phyloP scores from a whole-genome alignment of 2,113 vertebrate species.

The Eubucco bourcierii region DNA sequence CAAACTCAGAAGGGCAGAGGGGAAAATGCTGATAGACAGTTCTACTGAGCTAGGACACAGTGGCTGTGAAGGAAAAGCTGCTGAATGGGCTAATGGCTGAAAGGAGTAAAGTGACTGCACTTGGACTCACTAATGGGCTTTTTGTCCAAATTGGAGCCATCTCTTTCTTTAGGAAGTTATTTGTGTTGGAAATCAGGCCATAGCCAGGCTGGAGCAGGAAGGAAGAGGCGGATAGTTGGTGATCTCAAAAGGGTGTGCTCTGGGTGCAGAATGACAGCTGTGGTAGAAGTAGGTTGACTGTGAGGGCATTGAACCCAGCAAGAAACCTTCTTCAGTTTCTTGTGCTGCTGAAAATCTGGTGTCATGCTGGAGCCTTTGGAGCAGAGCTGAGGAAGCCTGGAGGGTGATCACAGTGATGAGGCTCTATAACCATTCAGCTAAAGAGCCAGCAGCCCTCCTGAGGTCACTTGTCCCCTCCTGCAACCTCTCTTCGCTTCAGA shows the following conservation, averaged over 20 bases:
- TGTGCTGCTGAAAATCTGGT: neutral
- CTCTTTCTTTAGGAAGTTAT: conserved; percentile 29
- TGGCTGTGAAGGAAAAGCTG: neutral
- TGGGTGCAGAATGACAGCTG: neutral
- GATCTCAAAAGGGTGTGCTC: conserved; percentile 9
- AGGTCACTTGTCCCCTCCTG: neutral
- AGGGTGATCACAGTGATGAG: fast-evolving
- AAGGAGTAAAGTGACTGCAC: conserved; percentile 21
- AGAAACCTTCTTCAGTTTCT: neutral
- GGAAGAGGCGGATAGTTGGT: conserved; percentile 25
- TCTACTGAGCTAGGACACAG: conserved; percentile 22
- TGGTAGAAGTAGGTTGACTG: neutral
- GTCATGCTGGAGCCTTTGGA: neutral
- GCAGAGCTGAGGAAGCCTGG: neutral
- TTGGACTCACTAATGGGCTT: neutral
- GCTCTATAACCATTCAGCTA: fast-evolving
- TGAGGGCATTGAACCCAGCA: neutral
- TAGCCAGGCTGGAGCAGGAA: conserved; percentile 45
- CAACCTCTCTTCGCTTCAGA: neutral
- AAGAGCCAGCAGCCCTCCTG: neutral
- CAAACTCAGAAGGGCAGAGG: conserved; percentile 37
- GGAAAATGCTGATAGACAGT: conserved; percentile 64
- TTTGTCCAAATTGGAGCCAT: conserved; percentile 44
- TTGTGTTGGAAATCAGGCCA: conserved; percentile 56
- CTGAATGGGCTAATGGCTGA: conserved; percentile 43